Percentiles rank a stretch among this genome's conserved stretches.
Conservation (phyloP, 2,113 vertebrate genomes). For the Galemys pyrenaicus region DNA sequence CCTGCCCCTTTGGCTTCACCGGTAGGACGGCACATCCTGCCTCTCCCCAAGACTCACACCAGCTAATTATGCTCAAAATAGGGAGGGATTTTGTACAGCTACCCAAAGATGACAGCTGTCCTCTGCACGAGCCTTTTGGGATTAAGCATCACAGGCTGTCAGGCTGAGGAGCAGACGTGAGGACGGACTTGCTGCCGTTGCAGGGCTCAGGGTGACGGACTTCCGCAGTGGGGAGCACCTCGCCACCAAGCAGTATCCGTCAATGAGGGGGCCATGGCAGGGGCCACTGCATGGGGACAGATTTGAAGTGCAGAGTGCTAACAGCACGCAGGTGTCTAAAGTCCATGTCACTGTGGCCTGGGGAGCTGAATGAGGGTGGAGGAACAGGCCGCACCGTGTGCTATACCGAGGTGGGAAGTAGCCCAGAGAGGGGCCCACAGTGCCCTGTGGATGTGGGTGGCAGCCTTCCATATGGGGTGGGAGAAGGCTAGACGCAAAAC, state of each 20-base stretch:
- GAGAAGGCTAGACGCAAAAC: neutral
- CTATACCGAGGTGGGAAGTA: neutral
- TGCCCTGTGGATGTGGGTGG: neutral
- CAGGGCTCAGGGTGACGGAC: neutral
- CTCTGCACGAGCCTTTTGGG: neutral
- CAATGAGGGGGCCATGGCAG: neutral
- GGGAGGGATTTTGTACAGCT: neutral
- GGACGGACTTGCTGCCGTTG: neutral
- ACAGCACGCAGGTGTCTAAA: neutral
- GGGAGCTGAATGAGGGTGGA: neutral
- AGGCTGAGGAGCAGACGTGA: neutral
- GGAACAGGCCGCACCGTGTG: neutral
- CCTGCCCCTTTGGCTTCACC: neutral
- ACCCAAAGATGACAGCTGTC: neutral
- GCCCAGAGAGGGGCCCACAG: neutral
- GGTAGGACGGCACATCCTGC: neutral
- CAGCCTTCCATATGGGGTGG: neutral
- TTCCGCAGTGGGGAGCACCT: rapidly evolving
- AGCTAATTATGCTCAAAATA: neutral
- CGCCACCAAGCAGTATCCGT: too few species aligned
- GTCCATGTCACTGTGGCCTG: neutral
- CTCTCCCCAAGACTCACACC: neutral
- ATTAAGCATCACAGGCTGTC: neutral
- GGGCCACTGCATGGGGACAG: neutral
- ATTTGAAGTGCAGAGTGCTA: neutral